phyloP scores from a whole-genome alignment of 2,888 invertebrate genomes.

The Chrysotoxum bicinctum region DNA sequence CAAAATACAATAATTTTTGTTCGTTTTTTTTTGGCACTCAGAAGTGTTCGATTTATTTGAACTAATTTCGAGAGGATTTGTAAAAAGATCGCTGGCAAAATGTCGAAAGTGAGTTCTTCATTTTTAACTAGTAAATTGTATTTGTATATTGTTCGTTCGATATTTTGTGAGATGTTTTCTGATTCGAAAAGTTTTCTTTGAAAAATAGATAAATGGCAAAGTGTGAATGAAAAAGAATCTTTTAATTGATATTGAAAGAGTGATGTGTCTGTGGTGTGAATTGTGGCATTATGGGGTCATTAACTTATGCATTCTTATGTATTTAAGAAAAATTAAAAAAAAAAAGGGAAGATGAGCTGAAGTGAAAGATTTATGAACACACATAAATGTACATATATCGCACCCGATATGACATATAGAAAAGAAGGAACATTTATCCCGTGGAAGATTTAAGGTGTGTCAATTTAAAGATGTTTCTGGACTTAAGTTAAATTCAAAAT shows the following conservation, averaged over 20 bases:
- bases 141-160: not conserved
- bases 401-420: not conserved
- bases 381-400: not conserved
- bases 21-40: constrained; percentile 29
- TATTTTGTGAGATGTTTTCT: constrained; percentile 6
- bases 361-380: constrained; percentile 18
- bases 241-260: constrained; percentile 8
- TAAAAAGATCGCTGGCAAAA: constrained; percentile 41
- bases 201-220: not conserved
- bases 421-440: not conserved
- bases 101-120: constrained; percentile 64
- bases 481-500: not conserved
- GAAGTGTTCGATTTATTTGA: constrained; percentile 31
- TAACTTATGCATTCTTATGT: not conserved
- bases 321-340: not conserved
- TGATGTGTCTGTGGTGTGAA: not conserved
- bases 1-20: not conserved
- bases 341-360: not conserved
- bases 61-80: constrained; percentile 24
- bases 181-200: not conserved
- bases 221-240: constrained; percentile 14
- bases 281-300: constrained; percentile 12
- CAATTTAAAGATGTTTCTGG: constrained; percentile 12
- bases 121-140: not conserved
- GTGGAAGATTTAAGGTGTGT: constrained; percentile 11